phyloP scores from a whole-genome alignment of 2,888 invertebrate species.

The Metellina segmentata region DNA sequence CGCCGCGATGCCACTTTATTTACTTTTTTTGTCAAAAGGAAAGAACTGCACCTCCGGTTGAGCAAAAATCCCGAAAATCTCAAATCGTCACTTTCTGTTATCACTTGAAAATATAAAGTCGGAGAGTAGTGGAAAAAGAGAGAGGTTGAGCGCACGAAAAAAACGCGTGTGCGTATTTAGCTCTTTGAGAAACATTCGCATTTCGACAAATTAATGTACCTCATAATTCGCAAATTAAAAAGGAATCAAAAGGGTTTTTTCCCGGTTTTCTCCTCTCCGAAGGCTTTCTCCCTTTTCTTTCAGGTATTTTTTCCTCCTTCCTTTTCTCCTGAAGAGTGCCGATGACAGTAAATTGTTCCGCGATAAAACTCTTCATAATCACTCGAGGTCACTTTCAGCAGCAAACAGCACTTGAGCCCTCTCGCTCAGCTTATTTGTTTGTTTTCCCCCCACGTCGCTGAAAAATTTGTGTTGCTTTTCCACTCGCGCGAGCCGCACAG shows the following conservation, averaged over 20 bases:
- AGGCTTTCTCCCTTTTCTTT: constrained; percentile 38
- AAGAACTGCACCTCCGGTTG: constrained; percentile 3
- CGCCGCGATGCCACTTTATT: not conserved
- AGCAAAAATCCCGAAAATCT: constrained; percentile 25
- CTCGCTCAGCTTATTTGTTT: constrained; percentile 61
- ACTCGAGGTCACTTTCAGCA: constrained; percentile 73
- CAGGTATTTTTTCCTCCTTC: constrained; percentile 10
- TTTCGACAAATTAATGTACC: constrained; percentile 53
- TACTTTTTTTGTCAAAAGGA: not conserved
- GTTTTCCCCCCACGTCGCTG: constrained; percentile 49
- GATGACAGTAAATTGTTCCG: constrained; percentile 68
- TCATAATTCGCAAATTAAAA: constrained; percentile 54
- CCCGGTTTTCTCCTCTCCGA: constrained; percentile 1
- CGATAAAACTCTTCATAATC: constrained; percentile 71
- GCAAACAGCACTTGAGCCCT: constrained; percentile 51
- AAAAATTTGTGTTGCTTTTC: constrained; percentile 66
- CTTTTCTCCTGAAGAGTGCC: constrained; percentile 47
- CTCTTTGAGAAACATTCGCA: constrained; percentile 39
- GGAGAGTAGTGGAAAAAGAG: not conserved
- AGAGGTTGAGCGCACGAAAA: not conserved
- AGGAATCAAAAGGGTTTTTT: constrained; percentile 44
- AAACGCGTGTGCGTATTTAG: constrained; percentile 31
- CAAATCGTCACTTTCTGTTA: constrained; percentile 45
- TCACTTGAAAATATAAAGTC: not conserved
- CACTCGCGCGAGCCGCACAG: constrained; percentile 23